Conservation (phyloP, 2,797 vertebrate species). For the Myoxocephalus aenaeus region DNA sequence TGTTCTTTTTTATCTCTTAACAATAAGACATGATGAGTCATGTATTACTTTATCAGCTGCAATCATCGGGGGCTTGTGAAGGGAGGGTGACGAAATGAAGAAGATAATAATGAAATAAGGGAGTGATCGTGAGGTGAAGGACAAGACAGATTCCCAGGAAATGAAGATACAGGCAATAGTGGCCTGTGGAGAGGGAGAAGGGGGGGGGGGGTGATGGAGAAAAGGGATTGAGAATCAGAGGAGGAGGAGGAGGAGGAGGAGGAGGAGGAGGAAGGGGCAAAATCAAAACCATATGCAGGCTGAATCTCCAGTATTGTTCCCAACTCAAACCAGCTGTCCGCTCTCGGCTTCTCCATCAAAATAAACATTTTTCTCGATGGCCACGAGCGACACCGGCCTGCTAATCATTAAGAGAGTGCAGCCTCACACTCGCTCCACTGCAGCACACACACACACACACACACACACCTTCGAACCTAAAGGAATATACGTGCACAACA, state of each 20-base stretch:
- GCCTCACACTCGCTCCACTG: no score
- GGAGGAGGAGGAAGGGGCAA: conserved; percentile 59
- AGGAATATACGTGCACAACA: not conserved
- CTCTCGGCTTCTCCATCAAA: conserved; percentile 86
- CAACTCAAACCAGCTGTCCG: conserved; percentile 85
- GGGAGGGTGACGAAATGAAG: conserved; percentile 25
- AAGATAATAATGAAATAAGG: conserved; percentile 15
- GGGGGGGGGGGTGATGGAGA: conserved; percentile 45
- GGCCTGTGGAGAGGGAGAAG: conserved; percentile 58
- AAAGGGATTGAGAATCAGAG: conserved; percentile 55
- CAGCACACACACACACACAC: no score
- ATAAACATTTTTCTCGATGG: conserved; percentile 84
- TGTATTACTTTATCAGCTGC: conserved; percentile 66
- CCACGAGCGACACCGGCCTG: conserved; percentile 79
- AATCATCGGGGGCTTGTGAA: conserved; percentile 44
- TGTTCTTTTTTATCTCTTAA: conserved; percentile 51
- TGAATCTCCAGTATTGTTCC: conserved; percentile 87
- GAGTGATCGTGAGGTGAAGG: conserved; percentile 49
- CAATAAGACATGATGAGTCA: conserved; percentile 71
- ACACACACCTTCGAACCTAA: not conserved
- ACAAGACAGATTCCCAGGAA: conserved; percentile 67
- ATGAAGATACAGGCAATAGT: conserved; percentile 68
- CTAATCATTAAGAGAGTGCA: conserved; percentile 76
- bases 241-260: conserved; percentile 50
- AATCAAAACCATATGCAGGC: conserved; percentile 84